These are phyloP conservation scores for Lontra canadensis DNA, from an alignment of 2,113 vertebrate genomes.

Conservation along the genomic window DNA sequence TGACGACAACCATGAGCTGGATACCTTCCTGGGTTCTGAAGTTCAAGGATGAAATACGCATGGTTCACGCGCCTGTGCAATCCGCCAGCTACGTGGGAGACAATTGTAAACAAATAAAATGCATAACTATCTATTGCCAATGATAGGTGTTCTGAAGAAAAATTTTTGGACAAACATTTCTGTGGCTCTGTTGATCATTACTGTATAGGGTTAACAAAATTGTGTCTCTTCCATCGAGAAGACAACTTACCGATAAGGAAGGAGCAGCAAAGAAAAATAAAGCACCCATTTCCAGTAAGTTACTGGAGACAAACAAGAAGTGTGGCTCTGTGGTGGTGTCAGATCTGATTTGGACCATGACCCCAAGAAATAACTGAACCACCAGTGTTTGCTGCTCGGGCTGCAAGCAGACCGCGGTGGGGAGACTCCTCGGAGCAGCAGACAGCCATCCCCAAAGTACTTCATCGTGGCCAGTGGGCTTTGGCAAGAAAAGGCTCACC, in stretches of 20 bases:
- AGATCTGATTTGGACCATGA: slow-evolving; percentile 61
- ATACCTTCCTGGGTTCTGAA: not conserved
- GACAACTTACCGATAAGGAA: slow-evolving; percentile 5
- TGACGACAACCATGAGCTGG: not conserved
- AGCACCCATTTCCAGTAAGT: not conserved
- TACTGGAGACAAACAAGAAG: slow-evolving; percentile 20
- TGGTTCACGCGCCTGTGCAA: not conserved
- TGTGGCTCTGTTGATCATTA: not conserved
- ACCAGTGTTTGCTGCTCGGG: slow-evolving; percentile 65
- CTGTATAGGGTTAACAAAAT: not conserved
- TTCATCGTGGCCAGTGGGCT: slow-evolving; percentile 73
- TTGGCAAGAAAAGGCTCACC: slow-evolving; percentile 68
- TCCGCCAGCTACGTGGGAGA: not conserved
- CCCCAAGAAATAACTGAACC: slow-evolving; percentile 66
- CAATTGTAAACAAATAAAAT: not conserved
- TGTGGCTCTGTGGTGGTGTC: slow-evolving; percentile 3
- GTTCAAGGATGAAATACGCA: not conserved
- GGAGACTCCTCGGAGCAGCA: slow-evolving; percentile 75
- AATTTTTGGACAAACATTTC: not conserved
- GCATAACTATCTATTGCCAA: fast-evolving
- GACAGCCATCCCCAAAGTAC: slow-evolving; percentile 71
- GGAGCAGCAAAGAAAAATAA: slow-evolving; percentile 39
- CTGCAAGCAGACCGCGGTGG: slow-evolving; percentile 70
- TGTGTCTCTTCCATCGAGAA: not conserved
- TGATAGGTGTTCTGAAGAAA: not conserved